Evolutionary conservation across 2,888 invertebrate species (phyloP).

Genomic region (Plagodis dolabraria): DNA sequence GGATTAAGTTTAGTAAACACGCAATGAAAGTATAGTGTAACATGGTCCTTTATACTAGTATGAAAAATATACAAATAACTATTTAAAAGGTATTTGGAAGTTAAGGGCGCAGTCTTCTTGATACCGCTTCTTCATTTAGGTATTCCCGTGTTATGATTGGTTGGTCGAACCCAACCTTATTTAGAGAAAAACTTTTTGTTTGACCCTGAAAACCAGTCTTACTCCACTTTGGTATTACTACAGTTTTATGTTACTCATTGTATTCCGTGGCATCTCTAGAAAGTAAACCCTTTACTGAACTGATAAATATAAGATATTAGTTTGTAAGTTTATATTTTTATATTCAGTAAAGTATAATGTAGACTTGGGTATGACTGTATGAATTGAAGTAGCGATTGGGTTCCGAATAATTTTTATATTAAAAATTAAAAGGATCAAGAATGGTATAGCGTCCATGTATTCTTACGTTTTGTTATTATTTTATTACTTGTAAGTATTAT

Average conservation of each 20-base stretch:
- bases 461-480: slow-evolving; percentile 64
- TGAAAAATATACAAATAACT: too few relatives aligned
- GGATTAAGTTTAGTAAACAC: too few relatives aligned
- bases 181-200: too few relatives aligned
- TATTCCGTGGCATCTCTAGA: slow-evolving; percentile 37
- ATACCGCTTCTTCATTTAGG: too few relatives aligned
- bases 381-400: slow-evolving; percentile 46
- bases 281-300: slow-evolving; percentile 68
- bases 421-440: slow-evolving; percentile 79
- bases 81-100: too few relatives aligned
- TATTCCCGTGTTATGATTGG: too few relatives aligned
- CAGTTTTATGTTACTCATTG: not conserved
- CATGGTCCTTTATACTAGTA: too few relatives aligned
- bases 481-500: slow-evolving; percentile 73
- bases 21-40: too few relatives aligned
- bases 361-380: slow-evolving; percentile 40
- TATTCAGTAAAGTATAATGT: slow-evolving; percentile 56
- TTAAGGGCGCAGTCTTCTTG: too few relatives aligned
- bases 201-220: too few relatives aligned
- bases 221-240: too few relatives aligned
- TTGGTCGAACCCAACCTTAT: too few relatives aligned
- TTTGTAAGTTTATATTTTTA: slow-evolving; percentile 61
- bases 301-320: slow-evolving; percentile 73
- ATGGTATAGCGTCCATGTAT: slow-evolving; percentile 75
- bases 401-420: slow-evolving; percentile 82